Base-by-base conservation (phyloP, 1,140 invertebrate species). In the Temnothorax longispinosus region DNA sequence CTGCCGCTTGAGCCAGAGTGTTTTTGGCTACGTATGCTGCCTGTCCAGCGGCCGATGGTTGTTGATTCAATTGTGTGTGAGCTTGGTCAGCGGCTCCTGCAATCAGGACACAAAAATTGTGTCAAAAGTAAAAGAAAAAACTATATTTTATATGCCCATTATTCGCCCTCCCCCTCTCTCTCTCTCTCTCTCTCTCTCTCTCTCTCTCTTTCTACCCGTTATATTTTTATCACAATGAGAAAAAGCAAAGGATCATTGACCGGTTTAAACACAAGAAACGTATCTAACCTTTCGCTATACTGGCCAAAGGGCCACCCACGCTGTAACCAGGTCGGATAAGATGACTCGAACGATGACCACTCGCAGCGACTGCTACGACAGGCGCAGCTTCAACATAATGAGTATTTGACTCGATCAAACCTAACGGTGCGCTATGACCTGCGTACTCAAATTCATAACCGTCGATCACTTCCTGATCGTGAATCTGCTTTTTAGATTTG, bases 1-100 rank as follows among this genome's bases (percentile, higher is more conserved):
- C 96, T 0, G 97, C 97, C 3, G 96, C 96, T 90, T 97, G 97
- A 8, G 97, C 97, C 64, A 97, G 89, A 0, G 96, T 97, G 88
- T 97, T 97, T 93, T 97, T 97, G 0, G 97, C 97, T 0, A 97
- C 96, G 89, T 97, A 97, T 2, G 97, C 97, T 0, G 97, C 97
- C 92, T 97, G 97, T 65, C 96, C 96, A 2, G 96, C 97, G 1
- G 97, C 97, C 0, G 96, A 96, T 32, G 96, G 96, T 89, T 97
- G 97, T 89, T 96, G 97, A 8, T 96, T 96, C 0, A 97, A 95
- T 21, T 97, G 96, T 71, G 96, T 97, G 85, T 97, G 96, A 1
- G 97, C 97, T 90, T 97, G 96, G 92, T 97, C 97, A 1, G 97
- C 97, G 0, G 97, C 97, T 3, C 80, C 80, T 84, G 21, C 21